Evolutionary conservation across 53 echinoderm and acorn worm species (phyloP).

Genomic region (Temnopleurus reevesii): DNA sequence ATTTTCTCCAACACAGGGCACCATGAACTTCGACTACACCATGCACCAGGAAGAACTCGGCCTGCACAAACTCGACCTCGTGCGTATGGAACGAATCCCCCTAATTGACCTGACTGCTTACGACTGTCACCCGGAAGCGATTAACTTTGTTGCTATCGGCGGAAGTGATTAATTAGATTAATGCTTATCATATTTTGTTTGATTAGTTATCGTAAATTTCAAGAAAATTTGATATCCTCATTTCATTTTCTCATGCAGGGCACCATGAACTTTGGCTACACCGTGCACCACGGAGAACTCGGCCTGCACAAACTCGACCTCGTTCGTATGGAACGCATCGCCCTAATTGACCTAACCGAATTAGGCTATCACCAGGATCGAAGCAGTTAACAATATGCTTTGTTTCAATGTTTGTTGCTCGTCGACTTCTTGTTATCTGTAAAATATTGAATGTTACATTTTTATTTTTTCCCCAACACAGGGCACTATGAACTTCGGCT

Average conservation of each 20-base stretch:
- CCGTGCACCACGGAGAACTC: slow-evolving; percentile 78
- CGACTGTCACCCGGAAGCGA: slow-evolving; percentile 77
- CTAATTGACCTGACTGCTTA: slow-evolving; percentile 74
- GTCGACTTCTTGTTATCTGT: too few relatives aligned
- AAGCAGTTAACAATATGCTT: slow-evolving; percentile 76
- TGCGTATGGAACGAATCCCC: slow-evolving; percentile 63
- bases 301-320: slow-evolving; percentile 84
- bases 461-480: too few relatives aligned
- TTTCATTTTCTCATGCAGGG: slow-evolving; percentile 62
- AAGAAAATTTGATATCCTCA: too few relatives aligned
- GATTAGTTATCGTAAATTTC: too few relatives aligned
- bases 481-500: slow-evolving; percentile 83
- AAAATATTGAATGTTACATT: too few relatives aligned
- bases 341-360: slow-evolving; percentile 78
- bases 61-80: slow-evolving; percentile 75
- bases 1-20: slow-evolving; percentile 63
- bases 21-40: slow-evolving; percentile 78
- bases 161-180: too few relatives aligned
- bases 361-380: slow-evolving; percentile 85
- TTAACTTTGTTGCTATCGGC: slow-evolving; percentile 80
- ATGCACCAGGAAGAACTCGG: slow-evolving; percentile 77
- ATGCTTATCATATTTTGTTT: too few relatives aligned
- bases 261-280: slow-evolving; percentile 83
- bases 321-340: slow-evolving; percentile 66
- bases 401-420: too few relatives aligned